A percentile compares a stretch with the other conserved stretches of the same genome.
phyloP scores from a whole-genome alignment of 2,797 vertebrate genomes.

The Rhinoraja longicauda region DNA sequence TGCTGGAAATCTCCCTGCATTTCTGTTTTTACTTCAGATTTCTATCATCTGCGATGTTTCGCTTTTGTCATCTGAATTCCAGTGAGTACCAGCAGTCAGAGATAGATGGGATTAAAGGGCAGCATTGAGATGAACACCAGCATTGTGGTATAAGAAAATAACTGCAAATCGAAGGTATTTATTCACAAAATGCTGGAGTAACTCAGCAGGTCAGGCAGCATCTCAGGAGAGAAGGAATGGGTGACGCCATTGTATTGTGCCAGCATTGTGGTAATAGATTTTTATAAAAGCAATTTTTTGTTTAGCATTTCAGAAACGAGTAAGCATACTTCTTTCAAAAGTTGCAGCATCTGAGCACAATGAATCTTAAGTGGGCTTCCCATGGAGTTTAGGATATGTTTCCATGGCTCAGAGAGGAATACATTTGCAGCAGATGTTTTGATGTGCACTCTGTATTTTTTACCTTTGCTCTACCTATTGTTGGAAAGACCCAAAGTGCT shows the following conservation, averaged over 20 bases:
- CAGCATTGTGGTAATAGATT: neutral
- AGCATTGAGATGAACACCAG: neutral
- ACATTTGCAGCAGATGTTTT: neutral
- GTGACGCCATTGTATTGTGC: too few species aligned
- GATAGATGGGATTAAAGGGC: neutral
- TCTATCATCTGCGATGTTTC: too few species aligned
- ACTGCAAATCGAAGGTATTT: too few species aligned
- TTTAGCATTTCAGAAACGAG: neutral
- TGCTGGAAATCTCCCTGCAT: too few species aligned
- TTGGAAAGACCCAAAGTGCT: too few species aligned
- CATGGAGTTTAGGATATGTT: neutral
- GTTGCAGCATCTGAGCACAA: neutral
- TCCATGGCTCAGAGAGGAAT: neutral
- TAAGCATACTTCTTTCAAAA: neutral
- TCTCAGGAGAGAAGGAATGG: too few species aligned
- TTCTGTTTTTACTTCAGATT: too few species aligned
- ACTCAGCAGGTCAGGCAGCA: too few species aligned
- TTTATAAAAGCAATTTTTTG: neutral
- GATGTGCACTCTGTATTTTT: too few species aligned
- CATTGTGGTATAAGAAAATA: neutral
- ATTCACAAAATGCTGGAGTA: too few species aligned
- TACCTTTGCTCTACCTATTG: too few species aligned
- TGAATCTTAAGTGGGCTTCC: slow-evolving; percentile 1
- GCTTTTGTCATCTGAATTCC: neutral
- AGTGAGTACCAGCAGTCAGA: too few species aligned